Evolutionary conservation across 1,140 invertebrate genomes (phyloP).

Genomic region (Rhynchophorus ferrugineus): DNA sequence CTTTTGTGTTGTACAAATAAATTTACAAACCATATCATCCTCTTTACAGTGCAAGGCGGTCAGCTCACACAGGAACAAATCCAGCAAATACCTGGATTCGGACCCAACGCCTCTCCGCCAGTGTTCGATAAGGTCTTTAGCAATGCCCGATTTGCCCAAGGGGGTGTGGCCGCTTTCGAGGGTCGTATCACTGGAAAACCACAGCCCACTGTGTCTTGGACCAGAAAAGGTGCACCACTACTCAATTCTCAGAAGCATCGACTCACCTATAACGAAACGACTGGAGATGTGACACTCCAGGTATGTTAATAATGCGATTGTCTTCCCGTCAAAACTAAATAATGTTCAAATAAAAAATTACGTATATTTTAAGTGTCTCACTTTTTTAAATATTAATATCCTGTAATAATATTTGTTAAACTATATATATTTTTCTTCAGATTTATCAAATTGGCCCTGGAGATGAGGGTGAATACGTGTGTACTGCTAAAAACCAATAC

Average conservation of each 20-base stretch:
- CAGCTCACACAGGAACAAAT: slow-evolving; percentile 43
- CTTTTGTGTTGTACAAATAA: no score
- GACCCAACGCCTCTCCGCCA: slow-evolving; percentile 62
- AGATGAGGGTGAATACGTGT: slow-evolving; percentile 93
- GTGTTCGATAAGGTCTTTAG: slow-evolving; percentile 90
- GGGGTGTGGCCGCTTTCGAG: slow-evolving; percentile 87
- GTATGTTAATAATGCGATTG: slow-evolving; percentile 4
- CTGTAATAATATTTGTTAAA: no score
- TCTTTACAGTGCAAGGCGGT: slow-evolving; percentile 38
- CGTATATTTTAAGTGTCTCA: no score
- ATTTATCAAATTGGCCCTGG: slow-evolving; percentile 88
- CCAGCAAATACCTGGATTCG: slow-evolving; percentile 52
- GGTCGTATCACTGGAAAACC: slow-evolving; percentile 86
- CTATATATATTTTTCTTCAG: slow-evolving; percentile 42
- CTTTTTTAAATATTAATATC: no score
- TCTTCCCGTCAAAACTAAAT: no score
- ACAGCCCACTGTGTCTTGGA: slow-evolving; percentile 91
- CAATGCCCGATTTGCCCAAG: slow-evolving; percentile 88
- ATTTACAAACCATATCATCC: no score
- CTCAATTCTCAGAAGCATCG: slow-evolving; percentile 74
- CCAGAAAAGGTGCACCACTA: slow-evolving; percentile 76
- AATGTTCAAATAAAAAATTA: no score
- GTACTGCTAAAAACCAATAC: slow-evolving; percentile 85
- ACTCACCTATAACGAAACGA: slow-evolving; percentile 81
- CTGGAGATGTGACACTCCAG: slow-evolving; percentile 70